A percentile compares a stretch with the other conserved stretches of the same genome.
These are phyloP conservation scores for Cherax destructor DNA, from an alignment of 1,140 invertebrate genomes.

Conservation along the genomic window DNA sequence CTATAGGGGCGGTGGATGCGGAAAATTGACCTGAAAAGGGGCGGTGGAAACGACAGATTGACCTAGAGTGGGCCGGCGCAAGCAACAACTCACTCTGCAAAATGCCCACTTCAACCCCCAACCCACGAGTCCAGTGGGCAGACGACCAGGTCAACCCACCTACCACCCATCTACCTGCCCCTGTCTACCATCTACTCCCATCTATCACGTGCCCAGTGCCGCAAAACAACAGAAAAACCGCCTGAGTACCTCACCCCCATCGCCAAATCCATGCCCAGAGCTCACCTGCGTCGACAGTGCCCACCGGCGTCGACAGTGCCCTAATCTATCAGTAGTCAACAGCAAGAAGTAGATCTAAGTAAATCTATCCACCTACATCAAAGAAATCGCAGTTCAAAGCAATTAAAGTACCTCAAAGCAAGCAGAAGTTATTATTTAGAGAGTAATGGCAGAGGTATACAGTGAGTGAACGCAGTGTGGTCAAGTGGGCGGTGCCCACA, in stretches of 20 bases:
- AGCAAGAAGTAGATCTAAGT: too few species aligned
- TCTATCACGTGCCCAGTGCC: background rate
- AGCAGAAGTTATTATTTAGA: too few species aligned
- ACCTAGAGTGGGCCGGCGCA: background rate
- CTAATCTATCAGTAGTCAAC: too few species aligned
- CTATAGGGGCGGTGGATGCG: too few species aligned
- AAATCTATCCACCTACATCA: too few species aligned
- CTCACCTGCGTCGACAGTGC: too few species aligned
- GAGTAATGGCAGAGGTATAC: too few species aligned
- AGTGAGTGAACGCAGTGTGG: slow-evolving; percentile 27
- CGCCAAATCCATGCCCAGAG: background rate
- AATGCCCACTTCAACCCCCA: background rate
- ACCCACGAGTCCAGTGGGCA: slow-evolving; percentile 24
- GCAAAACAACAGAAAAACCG: background rate
- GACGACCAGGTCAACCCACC: background rate
- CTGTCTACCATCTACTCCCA: slow-evolving; percentile 20
- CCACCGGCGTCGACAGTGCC: too few species aligned
- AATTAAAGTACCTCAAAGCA: too few species aligned
- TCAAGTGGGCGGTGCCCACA: background rate
- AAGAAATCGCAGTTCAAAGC: too few species aligned
- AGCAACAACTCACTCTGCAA: background rate
- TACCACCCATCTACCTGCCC: background rate
- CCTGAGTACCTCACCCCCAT: background rate
- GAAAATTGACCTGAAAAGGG: background rate
- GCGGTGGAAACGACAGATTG: background rate